Conservation (phyloP, 2,113 vertebrate genomes). For the Daubentonia madagascariensis region DNA sequence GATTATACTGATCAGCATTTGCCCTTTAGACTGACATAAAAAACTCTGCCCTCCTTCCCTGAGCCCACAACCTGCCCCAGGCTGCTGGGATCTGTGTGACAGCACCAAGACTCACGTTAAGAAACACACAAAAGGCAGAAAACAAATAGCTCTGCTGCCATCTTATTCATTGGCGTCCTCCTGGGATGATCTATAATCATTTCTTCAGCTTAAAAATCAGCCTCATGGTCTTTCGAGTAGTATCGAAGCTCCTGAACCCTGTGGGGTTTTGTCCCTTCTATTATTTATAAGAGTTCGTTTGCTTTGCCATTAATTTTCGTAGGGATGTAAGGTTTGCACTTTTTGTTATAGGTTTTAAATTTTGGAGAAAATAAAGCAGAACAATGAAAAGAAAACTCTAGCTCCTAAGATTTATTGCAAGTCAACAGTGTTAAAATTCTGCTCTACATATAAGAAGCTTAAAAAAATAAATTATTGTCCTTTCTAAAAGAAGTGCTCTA, state of each 20-base stretch:
- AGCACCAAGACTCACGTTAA: constrained; percentile 1
- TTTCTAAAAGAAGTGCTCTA: neutral
- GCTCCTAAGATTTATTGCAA: constrained; percentile 58
- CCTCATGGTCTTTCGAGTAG: neutral
- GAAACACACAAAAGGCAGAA: constrained; percentile 54
- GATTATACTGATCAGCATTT: neutral
- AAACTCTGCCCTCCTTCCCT: neutral
- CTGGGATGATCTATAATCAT: constrained; percentile 22
- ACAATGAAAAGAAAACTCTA: neutral
- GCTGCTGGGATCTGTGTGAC: neutral
- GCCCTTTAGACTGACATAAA: constrained; percentile 27
- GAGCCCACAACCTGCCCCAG: neutral
- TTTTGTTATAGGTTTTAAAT: neutral
- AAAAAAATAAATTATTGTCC: constrained; percentile 62
- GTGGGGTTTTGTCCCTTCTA: neutral
- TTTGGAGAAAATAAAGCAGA: constrained; percentile 1
- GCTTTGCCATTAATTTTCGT: constrained; percentile 15
- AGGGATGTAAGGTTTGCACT: neutral
- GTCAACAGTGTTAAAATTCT: constrained; percentile 52
- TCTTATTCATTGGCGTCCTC: neutral
- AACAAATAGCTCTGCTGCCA: neutral
- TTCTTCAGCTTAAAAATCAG: constrained; percentile 52
- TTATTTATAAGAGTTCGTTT: constrained; percentile 29
- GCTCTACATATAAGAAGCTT: constrained; percentile 47
- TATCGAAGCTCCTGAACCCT: no score